Evolutionary conservation across 2,797 vertebrate species (phyloP).

Genomic region (Morus bassanus): DNA sequence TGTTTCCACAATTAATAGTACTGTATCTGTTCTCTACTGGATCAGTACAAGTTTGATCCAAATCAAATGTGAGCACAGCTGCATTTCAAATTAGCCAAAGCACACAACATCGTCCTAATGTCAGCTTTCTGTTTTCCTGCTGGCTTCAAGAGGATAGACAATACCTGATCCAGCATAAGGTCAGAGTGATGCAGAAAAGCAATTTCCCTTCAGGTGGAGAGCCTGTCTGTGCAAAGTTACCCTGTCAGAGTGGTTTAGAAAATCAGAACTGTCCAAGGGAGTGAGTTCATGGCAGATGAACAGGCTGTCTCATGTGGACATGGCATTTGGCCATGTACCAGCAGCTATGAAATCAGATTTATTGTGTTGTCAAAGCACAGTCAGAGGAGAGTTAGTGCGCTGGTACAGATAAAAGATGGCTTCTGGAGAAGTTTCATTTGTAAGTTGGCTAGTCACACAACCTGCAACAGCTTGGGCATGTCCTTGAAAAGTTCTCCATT

Average conservation of each 20-base stretch:
- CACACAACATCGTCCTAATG: background rate
- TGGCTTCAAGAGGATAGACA: background rate
- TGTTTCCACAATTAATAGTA: background rate
- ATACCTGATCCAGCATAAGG: background rate
- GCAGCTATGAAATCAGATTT: background rate
- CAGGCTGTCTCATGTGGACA: background rate
- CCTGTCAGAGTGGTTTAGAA: background rate
- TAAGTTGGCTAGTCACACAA: background rate
- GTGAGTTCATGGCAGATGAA: background rate
- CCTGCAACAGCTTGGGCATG: background rate
- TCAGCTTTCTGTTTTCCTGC: background rate
- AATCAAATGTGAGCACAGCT: background rate
- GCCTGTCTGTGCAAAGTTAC: background rate
- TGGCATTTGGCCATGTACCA: background rate
- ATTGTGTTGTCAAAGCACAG: background rate
- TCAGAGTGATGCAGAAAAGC: background rate
- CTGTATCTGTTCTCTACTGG: background rate
- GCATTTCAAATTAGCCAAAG: constrained; percentile 2
- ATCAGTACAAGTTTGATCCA: background rate
- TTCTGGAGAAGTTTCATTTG: background rate
- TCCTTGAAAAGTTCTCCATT: background rate
- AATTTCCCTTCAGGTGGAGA: background rate
- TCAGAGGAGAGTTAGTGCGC: background rate
- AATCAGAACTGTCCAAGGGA: background rate
- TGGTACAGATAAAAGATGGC: background rate